Conservation (phyloP, 1,140 invertebrate genomes). For the Hyles euphorbiae region DNA sequence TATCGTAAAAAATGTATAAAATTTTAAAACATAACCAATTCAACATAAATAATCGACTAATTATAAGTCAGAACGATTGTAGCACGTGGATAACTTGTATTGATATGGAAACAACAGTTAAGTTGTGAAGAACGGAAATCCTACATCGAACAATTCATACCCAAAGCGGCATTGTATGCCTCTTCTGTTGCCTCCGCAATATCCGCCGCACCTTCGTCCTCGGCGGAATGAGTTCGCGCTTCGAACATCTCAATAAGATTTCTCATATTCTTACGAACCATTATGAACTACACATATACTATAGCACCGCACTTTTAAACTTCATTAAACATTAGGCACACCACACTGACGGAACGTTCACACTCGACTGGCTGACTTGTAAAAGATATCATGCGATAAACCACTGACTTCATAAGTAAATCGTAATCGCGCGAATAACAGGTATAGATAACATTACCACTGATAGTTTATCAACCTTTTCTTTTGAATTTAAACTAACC, state of each 20-base stretch:
- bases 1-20: no score
- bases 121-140: no score
- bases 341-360: conserved; percentile 17
- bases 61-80: no score
- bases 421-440: conserved; percentile 2
- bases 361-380: conserved; percentile 35
- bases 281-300: conserved; percentile 15
- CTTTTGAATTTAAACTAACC: neutral
- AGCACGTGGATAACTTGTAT: neutral
- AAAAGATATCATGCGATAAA: conserved; percentile 31
- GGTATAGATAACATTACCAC: neutral
- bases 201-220: conserved; percentile 32
- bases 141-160: conserved; percentile 5
- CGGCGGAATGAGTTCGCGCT: conserved; percentile 21
- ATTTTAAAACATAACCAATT: no score
- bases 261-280: conserved; percentile 36
- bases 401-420: conserved; percentile 13
- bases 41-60: no score
- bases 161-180: conserved; percentile 17
- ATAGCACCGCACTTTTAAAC: conserved; percentile 5
- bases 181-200: conserved; percentile 21
- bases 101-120: no score
- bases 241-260: conserved; percentile 63
- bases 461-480: neutral
- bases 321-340: conserved; percentile 8